Conservation (phyloP, 2,797 vertebrate genomes). For the Erithacus rubecula region DNA sequence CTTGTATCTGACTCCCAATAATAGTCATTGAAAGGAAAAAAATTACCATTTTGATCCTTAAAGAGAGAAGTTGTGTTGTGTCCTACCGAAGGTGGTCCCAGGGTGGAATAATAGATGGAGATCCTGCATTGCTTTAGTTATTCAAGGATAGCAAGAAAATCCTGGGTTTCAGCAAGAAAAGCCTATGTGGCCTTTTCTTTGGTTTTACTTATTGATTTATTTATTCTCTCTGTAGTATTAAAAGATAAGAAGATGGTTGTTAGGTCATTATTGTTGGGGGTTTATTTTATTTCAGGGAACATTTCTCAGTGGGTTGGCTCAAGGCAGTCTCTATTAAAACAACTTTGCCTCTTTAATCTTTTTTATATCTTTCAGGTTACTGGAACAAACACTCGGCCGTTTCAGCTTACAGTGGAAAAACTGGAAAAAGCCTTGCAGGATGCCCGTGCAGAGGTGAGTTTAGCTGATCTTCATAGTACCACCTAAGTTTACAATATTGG, state of each 20-base stretch:
- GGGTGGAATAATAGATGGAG: neutral
- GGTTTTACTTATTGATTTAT: neutral
- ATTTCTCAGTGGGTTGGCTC: neutral
- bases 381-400: conserved; percentile 79
- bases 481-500: neutral
- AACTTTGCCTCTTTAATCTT: neutral
- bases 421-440: conserved; percentile 84
- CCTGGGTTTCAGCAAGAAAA: neutral
- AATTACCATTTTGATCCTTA: neutral
- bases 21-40: neutral
- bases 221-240: neutral
- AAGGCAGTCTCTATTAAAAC: neutral
- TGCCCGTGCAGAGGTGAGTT: conserved; percentile 84
- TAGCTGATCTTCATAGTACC: neutral
- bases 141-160: neutral
- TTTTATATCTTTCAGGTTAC: conserved; percentile 73
- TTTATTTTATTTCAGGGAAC: neutral
- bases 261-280: neutral
- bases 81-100: neutral
- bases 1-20: neutral
- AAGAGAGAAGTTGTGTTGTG: neutral
- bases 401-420: conserved; percentile 91
- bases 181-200: neutral
- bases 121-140: neutral
- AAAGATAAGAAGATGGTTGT: neutral